Percentiles rank a stretch among this genome's conserved stretches.
Evolutionary conservation across 2,113 vertebrate species (phyloP).

Genomic region (Xiphorhynchus elegans): DNA sequence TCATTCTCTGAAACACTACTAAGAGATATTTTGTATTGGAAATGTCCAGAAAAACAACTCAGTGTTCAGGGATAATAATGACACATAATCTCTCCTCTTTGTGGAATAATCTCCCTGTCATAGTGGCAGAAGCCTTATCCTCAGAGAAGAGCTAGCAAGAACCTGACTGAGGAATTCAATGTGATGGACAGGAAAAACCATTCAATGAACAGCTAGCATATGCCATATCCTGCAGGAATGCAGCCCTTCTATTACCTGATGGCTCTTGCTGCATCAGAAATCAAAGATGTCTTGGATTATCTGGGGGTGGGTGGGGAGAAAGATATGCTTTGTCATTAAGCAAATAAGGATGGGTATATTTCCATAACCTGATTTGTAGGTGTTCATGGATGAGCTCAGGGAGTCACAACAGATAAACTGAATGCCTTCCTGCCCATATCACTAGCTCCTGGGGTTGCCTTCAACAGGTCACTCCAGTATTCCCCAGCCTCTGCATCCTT

Average conservation of each 20-base stretch:
- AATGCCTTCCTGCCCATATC: background rate
- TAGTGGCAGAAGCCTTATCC: background rate
- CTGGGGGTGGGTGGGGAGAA: background rate
- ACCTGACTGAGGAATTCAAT: constrained; percentile 37
- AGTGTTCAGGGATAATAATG: background rate
- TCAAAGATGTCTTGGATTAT: background rate
- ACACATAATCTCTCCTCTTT: background rate
- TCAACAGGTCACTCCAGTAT: rapidly evolving
- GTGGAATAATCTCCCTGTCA: constrained; percentile 27
- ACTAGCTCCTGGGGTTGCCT: background rate
- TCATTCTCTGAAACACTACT: background rate
- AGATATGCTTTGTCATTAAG: background rate
- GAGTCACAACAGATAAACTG: background rate
- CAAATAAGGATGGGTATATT: background rate
- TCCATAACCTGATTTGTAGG: background rate
- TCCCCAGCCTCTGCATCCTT: background rate
- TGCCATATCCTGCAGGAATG: constrained; percentile 56
- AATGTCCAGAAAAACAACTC: background rate
- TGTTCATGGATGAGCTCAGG: background rate
- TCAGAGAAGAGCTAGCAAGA: constrained; percentile 25
- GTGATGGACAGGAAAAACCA: constrained; percentile 60
- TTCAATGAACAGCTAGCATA: constrained; percentile 63
- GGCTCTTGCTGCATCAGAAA: background rate
- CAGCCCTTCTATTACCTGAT: constrained; percentile 12
- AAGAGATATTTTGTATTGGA: background rate